Conservation (phyloP, 2,113 vertebrate genomes). For the Donacobius atricapilla region DNA sequence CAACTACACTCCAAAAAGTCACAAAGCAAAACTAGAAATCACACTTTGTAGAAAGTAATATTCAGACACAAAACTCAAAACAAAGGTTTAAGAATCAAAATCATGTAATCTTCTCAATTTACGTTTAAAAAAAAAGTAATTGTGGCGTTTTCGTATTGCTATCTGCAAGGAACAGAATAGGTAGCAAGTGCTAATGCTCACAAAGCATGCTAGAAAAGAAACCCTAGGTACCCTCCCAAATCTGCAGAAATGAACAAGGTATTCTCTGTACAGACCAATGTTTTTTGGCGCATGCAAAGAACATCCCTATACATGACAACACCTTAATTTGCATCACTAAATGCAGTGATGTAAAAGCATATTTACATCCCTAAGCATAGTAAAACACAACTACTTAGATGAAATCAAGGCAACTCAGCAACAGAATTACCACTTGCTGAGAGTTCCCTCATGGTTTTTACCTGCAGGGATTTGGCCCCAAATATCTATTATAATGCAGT, state of each 20-base stretch:
- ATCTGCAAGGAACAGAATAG: not conserved
- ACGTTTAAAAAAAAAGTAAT: not conserved
- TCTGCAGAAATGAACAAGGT: not conserved
- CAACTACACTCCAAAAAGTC: not conserved
- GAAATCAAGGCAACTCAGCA: not conserved
- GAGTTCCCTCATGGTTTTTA: not conserved
- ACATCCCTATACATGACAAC: not conserved
- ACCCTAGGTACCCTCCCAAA: not conserved
- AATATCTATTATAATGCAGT: not conserved
- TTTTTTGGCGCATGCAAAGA: not conserved
- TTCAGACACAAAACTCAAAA: not conserved
- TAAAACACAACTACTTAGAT: not conserved
- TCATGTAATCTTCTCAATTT: not conserved
- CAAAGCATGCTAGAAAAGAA: not conserved
- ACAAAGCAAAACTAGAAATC: not conserved
- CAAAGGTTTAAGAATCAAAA: not conserved
- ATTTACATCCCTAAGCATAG: not conserved
- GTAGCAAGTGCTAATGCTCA: not conserved
- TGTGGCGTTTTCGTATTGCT: not conserved
- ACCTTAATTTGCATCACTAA: not conserved
- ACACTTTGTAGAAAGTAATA: not conserved
- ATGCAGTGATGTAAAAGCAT: not conserved
- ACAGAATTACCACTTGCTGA: not conserved
- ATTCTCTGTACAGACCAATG: not conserved
- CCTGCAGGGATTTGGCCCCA: not conserved